Percentiles rank a stretch among this genome's conserved stretches.
Conservation (phyloP, 2,113 vertebrate genomes). For the Spea multiplicata region DNA sequence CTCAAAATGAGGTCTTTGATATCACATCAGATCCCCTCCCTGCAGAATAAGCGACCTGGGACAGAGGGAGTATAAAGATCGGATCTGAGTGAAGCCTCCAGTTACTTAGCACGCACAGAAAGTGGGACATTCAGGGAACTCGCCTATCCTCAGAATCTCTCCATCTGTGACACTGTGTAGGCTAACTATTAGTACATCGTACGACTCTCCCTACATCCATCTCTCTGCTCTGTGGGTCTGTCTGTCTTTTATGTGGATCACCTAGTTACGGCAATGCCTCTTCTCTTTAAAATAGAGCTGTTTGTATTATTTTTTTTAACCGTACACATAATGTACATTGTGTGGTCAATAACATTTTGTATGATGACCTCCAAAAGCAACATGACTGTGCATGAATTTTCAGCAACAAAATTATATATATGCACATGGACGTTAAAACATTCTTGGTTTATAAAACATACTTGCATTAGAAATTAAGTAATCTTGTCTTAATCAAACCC, state of each 20-base stretch:
- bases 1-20: constrained; percentile 32
- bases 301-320: constrained; percentile 28
- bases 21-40: constrained; percentile 26
- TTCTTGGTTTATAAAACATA: no score
- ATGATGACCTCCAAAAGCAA: constrained; percentile 15
- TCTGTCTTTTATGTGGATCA: constrained; percentile 35
- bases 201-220: constrained; percentile 32
- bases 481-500: no score
- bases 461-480: no score
- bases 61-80: constrained; percentile 28
- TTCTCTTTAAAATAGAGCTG: constrained; percentile 25
- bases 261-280: constrained; percentile 25
- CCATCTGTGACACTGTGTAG: constrained; percentile 36
- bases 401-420: neutral
- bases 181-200: constrained; percentile 29
- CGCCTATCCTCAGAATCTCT: constrained; percentile 24
- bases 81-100: constrained; percentile 32
- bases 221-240: constrained; percentile 38
- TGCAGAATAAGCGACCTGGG: constrained; percentile 33
- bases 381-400: constrained; percentile 39
- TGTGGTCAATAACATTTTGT: constrained; percentile 20
- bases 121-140: constrained; percentile 39
- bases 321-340: constrained; percentile 15
- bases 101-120: constrained; percentile 42
- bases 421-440: neutral